Conservation (phyloP, 2,113 vertebrate genomes). For the Cochlearius cochlearius region DNA sequence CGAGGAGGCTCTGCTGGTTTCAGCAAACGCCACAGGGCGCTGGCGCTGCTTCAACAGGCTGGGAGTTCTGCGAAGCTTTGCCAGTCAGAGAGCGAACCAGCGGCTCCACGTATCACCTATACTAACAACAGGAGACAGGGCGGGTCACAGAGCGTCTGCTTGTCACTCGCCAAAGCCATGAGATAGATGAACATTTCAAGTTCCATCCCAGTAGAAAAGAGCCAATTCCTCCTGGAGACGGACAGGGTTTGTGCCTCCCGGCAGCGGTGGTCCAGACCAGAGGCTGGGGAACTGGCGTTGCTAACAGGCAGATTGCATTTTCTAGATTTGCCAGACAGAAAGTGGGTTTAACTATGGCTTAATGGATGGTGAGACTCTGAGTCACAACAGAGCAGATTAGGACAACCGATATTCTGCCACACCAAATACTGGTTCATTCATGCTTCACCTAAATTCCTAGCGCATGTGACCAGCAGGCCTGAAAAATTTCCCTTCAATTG, state of each 20-base stretch:
- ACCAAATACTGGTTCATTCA: neutral
- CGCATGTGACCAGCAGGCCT: neutral
- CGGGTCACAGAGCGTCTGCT: neutral
- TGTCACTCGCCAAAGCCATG: rapidly evolving
- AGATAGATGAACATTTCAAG: neutral
- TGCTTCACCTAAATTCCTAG: neutral
- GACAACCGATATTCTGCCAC: neutral
- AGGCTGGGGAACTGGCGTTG: neutral
- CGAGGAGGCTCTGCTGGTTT: neutral
- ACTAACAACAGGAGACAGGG: neutral
- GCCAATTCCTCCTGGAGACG: rapidly evolving
- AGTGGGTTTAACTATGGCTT: neutral
- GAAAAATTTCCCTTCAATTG: neutral
- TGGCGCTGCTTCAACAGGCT: neutral
- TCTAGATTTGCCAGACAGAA: neutral
- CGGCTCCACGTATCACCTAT: neutral
- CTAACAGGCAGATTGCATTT: neutral
- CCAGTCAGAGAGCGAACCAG: neutral
- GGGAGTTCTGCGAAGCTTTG: neutral
- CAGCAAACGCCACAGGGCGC: rapidly evolving
- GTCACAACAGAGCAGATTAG: neutral
- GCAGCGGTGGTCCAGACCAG: too few relatives aligned
- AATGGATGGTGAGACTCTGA: neutral
- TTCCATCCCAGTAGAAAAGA: rapidly evolving
- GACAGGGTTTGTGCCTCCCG: neutral